Evolutionary conservation across 2,888 invertebrate species (phyloP), one percentile per base, ranked within the genome.

Genomic region (Corythucha ciliata): DNA sequence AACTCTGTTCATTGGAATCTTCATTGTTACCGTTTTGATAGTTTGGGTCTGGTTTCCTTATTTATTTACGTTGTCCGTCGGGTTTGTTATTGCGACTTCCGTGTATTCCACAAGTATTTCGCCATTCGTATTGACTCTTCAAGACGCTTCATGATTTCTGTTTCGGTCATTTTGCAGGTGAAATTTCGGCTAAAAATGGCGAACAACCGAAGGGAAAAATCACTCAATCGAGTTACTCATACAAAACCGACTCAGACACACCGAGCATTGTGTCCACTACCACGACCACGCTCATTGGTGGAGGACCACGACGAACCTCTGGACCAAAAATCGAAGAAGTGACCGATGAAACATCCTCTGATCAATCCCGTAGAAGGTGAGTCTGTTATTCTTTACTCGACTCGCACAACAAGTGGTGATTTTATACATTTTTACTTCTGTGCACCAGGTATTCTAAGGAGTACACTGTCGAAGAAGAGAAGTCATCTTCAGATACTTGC

Each of bases 151-250:
- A n/a, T n/a, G n/a, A n/a, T n/a, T n/a, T n/a, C 12, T 2, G 6
- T 21, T 21, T 8, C 49, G 32, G 3, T 47, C 50, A 55, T 44
- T 48, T 64, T 63, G 49, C 68, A 83, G 83, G 83, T 67, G 80
- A 82, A 62, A 79, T 80, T 52, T 77, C 81, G 58, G 73, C 81
- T 60, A 76, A 79, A 64, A 79, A 80, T 69, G 82, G 81, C 29
- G 71, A 77, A 37, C 78, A 77, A 63, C 82, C 83, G 1, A 74
- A 76, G 42, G 81, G 81, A 40, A 74, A 78, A 52, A 75, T 83
- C 33, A 80, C 79, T 55, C 76, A 81, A 56, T 80, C 81, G 7
- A 77, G 80, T 58, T 83, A 82, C 68, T 79, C 81, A 42, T 65
- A 64, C 55, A 57, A 62, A 33, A 59, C 60, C n/a, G 60, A 62